Conservation (phyloP, 2,797 vertebrate species). For the Gila robusta region DNA sequence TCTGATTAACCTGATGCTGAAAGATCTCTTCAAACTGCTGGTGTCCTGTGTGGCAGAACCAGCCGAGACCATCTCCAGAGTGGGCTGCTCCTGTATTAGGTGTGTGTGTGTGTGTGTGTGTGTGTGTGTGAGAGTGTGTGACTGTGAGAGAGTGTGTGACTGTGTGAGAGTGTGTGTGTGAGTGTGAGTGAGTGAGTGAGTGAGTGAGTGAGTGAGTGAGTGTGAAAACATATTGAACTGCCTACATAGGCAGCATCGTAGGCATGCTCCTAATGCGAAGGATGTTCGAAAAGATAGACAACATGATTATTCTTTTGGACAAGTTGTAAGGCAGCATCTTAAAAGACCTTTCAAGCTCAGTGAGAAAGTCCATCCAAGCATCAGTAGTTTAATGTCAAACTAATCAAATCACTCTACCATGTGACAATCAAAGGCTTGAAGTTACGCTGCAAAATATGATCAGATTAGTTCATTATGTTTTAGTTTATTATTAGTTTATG, state of each 20-base stretch:
- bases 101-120: slow-evolving; percentile 64
- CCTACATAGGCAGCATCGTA: neutral
- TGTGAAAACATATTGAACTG: neutral
- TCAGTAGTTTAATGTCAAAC: neutral
- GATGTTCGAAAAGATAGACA: neutral
- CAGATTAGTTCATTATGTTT: neutral
- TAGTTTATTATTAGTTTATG: too few relatives aligned
- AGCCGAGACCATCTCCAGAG: slow-evolving; percentile 95
- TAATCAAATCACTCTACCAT: neutral
- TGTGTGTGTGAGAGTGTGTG: too few relatives aligned
- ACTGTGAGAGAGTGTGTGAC: neutral
- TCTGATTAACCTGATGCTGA: slow-evolving; percentile 94
- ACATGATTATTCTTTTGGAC: neutral
- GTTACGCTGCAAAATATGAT: neutral
- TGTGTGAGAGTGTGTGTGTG: too few relatives aligned
- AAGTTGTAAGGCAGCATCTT: neutral
- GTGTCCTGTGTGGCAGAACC: slow-evolving; percentile 95
- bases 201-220: too few relatives aligned
- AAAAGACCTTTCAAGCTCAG: neutral
- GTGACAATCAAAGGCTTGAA: neutral
- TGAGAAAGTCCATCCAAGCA: neutral
- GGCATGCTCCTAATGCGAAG: neutral
- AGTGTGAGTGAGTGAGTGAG: too few relatives aligned
- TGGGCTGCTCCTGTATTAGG: slow-evolving; percentile 98
- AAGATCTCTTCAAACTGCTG: slow-evolving; percentile 94